These are phyloP conservation scores for Choristoneura fumiferana DNA, from an alignment of 1,140 invertebrate species.

Conservation along the genomic window DNA sequence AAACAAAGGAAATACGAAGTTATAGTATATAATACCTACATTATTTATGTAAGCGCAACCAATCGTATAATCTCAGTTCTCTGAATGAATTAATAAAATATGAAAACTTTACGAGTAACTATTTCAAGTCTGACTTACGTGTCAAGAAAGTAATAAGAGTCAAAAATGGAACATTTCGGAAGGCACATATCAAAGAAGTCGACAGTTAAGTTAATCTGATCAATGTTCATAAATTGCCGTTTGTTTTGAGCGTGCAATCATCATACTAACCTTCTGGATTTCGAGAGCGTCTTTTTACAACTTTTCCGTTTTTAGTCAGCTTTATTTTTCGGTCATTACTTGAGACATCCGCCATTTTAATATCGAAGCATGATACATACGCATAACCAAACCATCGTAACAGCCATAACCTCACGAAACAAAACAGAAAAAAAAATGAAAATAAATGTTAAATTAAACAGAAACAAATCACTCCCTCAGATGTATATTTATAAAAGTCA, in stretches of 20 bases:
- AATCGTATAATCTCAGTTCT: no score
- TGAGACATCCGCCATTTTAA: constrained; percentile 77
- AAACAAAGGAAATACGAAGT: constrained; percentile 1
- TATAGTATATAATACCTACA: no score
- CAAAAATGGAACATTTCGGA: constrained; percentile 40
- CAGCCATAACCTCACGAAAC: constrained; percentile 19
- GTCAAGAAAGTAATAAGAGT: constrained; percentile 72
- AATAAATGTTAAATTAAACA: no score
- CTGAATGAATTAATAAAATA: no score
- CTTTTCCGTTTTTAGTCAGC: constrained; percentile 69
- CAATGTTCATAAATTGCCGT: not conserved
- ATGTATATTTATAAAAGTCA: no score
- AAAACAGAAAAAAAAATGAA: constrained; percentile 6
- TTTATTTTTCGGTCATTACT: constrained; percentile 70
- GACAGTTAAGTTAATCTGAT: not conserved
- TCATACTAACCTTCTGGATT: constrained; percentile 72
- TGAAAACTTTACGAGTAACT: constrained; percentile 21
- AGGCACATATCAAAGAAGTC: not conserved
- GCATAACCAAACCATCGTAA: constrained; percentile 33
- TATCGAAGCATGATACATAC: constrained; percentile 47
- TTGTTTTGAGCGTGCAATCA: not conserved
- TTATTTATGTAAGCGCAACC: no score
- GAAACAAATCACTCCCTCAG: no score
- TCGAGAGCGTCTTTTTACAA: constrained; percentile 68
- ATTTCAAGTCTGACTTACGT: constrained; percentile 41